phyloP scores from a whole-genome alignment of 2,113 vertebrate genomes.

The Laticauda laticaudata region DNA sequence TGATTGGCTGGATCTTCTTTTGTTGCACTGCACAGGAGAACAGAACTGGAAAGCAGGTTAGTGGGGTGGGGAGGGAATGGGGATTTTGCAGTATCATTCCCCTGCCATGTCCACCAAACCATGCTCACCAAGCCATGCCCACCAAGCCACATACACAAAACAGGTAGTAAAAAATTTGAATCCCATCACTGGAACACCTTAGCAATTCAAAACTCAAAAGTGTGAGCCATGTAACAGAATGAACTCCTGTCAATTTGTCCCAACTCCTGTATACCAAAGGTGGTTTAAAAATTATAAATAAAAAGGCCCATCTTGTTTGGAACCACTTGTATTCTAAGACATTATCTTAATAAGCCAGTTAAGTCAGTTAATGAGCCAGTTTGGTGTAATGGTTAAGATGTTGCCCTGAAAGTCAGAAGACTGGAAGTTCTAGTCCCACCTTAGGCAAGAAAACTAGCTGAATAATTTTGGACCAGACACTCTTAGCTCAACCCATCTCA shows the following conservation, averaged over 20 bases:
- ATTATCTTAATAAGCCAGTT: neutral
- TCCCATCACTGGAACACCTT: neutral
- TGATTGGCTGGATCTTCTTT: no score
- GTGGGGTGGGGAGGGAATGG: no score
- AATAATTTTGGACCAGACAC: neutral
- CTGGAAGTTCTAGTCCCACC: neutral
- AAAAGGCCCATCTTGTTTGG: neutral
- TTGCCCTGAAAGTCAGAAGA: neutral
- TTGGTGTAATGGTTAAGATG: neutral
- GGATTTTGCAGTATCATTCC: no score
- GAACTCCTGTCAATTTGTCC: neutral
- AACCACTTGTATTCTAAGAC: neutral
- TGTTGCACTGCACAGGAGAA: no score
- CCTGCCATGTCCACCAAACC: no score
- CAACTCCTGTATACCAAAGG: neutral
- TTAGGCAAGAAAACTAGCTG: neutral
- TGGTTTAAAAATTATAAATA: neutral
- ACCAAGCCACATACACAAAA: no score
- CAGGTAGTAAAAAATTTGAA: no score
- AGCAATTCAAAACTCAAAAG: neutral
- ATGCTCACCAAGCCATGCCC: no score
- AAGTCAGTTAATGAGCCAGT: neutral
- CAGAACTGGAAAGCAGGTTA: no score
- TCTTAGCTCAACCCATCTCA: neutral
- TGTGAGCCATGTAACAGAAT: neutral